Evolutionary conservation across 1,140 invertebrate species (phyloP).

Genomic region (Drosophila mojavensis): DNA sequence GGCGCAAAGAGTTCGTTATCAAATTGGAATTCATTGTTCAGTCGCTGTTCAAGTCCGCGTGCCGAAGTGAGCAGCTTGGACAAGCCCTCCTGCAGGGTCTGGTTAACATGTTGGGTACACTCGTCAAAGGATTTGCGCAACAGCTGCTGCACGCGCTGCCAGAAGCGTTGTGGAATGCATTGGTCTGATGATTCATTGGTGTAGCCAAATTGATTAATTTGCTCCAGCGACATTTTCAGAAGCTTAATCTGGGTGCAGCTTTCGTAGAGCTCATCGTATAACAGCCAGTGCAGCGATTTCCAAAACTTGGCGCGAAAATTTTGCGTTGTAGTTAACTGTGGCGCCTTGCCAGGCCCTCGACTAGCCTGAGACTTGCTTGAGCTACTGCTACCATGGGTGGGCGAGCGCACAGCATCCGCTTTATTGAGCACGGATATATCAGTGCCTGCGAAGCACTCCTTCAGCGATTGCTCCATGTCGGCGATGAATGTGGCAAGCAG

Average conservation of each 20-base stretch:
- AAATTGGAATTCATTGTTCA: conserved; percentile 71
- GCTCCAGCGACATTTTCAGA: conserved; percentile 75
- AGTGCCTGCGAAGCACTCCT: conserved; percentile 83
- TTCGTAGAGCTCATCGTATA: conserved; percentile 89
- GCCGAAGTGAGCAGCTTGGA: conserved; percentile 81
- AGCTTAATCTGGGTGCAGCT: conserved; percentile 88
- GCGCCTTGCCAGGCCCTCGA: conserved; percentile 88
- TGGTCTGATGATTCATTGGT: conserved; percentile 61
- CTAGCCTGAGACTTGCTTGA: conserved; percentile 36
- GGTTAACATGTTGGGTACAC: conserved; percentile 83
- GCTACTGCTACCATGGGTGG: conserved; percentile 36
- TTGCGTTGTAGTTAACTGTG: conserved; percentile 88
- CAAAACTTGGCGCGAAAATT: conserved; percentile 90
- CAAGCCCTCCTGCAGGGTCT: conserved; percentile 85
- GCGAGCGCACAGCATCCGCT: conserved; percentile 35
- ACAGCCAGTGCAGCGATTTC: conserved; percentile 91
- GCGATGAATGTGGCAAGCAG: conserved; percentile 74
- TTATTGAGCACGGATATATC: conserved; percentile 78
- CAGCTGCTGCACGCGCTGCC: conserved; percentile 66
- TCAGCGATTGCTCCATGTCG: conserved; percentile 79
- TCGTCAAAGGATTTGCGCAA: conserved; percentile 76
- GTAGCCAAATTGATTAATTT: conserved; percentile 73
- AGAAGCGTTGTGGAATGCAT: conserved; percentile 73
- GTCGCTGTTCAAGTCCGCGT: conserved; percentile 75
- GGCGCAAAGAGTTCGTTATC: conserved; percentile 74